Evolutionary conservation across 2,888 invertebrate species (phyloP).

Genomic region (Melanotus villosus): DNA sequence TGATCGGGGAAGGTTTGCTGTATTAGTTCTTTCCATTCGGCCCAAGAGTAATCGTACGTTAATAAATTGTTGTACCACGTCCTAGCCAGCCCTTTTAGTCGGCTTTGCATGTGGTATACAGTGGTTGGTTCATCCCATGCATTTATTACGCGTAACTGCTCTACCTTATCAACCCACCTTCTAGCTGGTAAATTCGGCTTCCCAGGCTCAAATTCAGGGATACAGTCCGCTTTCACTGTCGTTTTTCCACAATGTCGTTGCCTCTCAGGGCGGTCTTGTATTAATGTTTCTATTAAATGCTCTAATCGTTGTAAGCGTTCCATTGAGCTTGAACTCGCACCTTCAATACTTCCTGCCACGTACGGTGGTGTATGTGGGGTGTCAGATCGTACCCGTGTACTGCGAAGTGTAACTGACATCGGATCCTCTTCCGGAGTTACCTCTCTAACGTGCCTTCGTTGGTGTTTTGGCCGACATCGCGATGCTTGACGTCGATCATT

Average conservation of each 20-base stretch:
- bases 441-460: no score
- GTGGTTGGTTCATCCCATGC: conserved; percentile 4
- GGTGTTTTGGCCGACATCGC: no score
- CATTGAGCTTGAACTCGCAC: no score
- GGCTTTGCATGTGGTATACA: conserved; percentile 6
- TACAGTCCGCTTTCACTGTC: conserved; percentile 12
- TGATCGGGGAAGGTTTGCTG: not conserved
- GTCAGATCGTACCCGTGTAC: no score
- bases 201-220: conserved; percentile 15
- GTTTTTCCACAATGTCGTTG: not conserved
- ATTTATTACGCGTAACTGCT: conserved; percentile 9
- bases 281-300: no score
- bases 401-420: no score
- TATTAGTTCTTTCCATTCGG: not conserved
- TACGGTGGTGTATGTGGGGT: no score
- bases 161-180: conserved; percentile 22
- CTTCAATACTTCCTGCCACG: no score
- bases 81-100: conserved; percentile 9
- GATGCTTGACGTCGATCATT: no score
- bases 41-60: not conserved
- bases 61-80: conserved; percentile 9
- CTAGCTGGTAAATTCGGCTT: not conserved
- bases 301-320: no score
- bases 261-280: no score
- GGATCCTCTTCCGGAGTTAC: no score